Evolutionary conservation across 2,797 vertebrate species (phyloP), one percentile per base, ranked within the genome.

Genomic region (Mareca penelope): DNA sequence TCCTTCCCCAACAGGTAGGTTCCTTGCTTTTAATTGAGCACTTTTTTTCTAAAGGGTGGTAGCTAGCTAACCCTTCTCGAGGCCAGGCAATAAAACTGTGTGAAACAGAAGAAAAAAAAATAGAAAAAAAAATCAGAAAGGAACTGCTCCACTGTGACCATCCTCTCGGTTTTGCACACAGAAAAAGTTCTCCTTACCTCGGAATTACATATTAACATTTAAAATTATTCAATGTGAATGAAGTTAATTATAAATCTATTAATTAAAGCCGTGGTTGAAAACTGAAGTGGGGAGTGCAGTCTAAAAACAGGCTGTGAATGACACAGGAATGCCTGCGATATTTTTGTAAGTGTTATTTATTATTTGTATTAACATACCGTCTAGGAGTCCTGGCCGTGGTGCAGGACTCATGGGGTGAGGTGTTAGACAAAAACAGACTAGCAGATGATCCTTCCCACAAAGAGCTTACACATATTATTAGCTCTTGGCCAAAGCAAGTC

Each of bases 281-380:
- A 70, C 48, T 85, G 31, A 40, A 57, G 64, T 55, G 81, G 57
- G 44, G 53, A 91, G 39, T 77, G 52, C 83, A 89, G 61, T 78
- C 90, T 92, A 90, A 96, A 95, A 96, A 48, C 57, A 94, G 93
- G 39, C 80, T 82, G 83, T 77, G 75, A 94, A 77, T 52, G 59
- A 95, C 80, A 93, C 5, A 70, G 80, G 71, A 95, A 94, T 95
- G 86, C 44, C 48, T 82, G 80, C 61, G 95, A 93, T 96, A 96
- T 95, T 96, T 96, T 94, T 92, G 60, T 94, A 95, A 93, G 84
- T 39, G 90, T 95, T 95, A 96, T 95, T 96, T 96, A 95, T 94
- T 96, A 88, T 95, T 95, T 93, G 76, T 93, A 92, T 92, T 95
- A 93, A 82, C 92, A 92, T 85, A 94, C 84, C 89, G 79, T 94